These are phyloP conservation scores for Limanda limanda DNA, from an alignment of 2,113 vertebrate species.

Conservation along the genomic window DNA sequence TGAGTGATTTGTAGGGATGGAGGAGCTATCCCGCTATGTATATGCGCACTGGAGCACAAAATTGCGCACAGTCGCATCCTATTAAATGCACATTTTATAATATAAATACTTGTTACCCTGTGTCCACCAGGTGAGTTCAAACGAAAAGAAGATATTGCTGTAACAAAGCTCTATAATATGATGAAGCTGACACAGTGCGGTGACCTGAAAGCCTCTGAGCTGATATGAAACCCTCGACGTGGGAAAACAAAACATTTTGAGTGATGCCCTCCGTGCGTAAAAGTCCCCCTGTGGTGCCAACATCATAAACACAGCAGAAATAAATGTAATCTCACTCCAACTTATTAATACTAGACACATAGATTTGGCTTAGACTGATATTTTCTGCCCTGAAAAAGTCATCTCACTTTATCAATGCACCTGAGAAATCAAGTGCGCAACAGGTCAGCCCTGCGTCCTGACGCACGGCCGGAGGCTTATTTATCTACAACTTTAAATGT, in stretches of 20 bases:
- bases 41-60: slow-evolving; percentile 39
- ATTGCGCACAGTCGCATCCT: background rate
- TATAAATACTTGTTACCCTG: background rate
- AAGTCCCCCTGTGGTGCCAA: slow-evolving; percentile 2
- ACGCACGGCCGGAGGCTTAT: background rate
- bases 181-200: background rate
- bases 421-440: slow-evolving; percentile 39
- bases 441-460: slow-evolving; percentile 31
- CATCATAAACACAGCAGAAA: background rate
- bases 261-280: slow-evolving; percentile 8
- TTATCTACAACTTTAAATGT: slow-evolving; percentile 54
- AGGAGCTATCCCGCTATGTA: slow-evolving; percentile 33
- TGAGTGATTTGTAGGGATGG: slow-evolving; percentile 44
- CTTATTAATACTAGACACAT: background rate
- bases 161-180: background rate
- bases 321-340: background rate
- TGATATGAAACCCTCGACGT: slow-evolving; percentile 41
- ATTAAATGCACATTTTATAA: background rate
- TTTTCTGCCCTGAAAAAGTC: background rate
- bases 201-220: slow-evolving; percentile 18
- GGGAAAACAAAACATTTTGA: slow-evolving; percentile 17
- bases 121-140: background rate
- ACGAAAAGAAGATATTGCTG: background rate
- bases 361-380: background rate
- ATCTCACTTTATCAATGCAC: slow-evolving; percentile 5